These are phyloP conservation scores for Bombus confusus DNA, from an alignment of 1,140 invertebrate genomes.

Conservation along the genomic window DNA sequence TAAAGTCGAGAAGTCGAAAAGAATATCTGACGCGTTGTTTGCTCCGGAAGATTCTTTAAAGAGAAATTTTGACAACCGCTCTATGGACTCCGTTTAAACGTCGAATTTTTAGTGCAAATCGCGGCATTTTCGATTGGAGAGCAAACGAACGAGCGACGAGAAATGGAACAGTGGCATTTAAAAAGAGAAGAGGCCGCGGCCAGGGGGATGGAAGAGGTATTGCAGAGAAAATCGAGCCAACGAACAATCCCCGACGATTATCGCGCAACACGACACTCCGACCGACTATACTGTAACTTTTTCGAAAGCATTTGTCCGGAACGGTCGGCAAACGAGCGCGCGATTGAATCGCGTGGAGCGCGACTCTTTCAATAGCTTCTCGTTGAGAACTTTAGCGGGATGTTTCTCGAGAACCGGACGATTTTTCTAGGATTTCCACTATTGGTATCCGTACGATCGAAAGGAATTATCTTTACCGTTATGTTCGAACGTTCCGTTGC, in stretches of 20 bases:
- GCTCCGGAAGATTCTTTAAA: too few species aligned
- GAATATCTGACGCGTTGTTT: background rate
- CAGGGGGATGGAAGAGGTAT: too few species aligned
- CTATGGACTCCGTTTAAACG: background rate
- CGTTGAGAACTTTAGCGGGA: background rate
- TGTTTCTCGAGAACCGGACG: background rate
- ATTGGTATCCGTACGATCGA: background rate
- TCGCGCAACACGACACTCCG: background rate
- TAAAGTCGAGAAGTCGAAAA: background rate
- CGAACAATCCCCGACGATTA: background rate
- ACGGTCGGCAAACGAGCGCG: background rate
- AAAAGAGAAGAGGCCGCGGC: background rate
- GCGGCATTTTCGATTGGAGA: background rate
- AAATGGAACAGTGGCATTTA: background rate
- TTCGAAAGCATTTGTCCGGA: background rate
- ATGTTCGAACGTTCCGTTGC: too few species aligned
- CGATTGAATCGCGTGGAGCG: background rate
- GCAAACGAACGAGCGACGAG: background rate
- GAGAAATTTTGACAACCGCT: background rate
- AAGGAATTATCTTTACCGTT: background rate
- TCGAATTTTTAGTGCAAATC: background rate
- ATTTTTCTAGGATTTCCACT: too few species aligned
- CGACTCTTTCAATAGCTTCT: background rate
- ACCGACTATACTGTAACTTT: background rate
- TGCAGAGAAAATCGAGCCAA: background rate